Conservation (phyloP, 2,113 vertebrate species). For the Sula dactylatra region DNA sequence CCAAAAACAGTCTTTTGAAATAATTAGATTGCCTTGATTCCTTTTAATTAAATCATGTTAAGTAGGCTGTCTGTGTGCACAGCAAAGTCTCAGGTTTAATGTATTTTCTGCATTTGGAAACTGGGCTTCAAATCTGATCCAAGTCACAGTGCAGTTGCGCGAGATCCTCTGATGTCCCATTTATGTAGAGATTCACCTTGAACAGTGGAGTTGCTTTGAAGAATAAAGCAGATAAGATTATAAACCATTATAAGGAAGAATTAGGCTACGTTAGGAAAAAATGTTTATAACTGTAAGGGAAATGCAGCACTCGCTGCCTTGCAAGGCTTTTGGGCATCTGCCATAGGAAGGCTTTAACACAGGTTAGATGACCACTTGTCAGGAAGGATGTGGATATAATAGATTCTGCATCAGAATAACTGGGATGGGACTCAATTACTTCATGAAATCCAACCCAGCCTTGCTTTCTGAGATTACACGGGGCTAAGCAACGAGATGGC, state of each 20-base stretch:
- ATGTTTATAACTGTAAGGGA: accelerated
- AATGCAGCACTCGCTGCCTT: neutral
- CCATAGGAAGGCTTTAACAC: neutral
- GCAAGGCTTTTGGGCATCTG: neutral
- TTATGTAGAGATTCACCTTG: neutral
- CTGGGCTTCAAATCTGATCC: neutral
- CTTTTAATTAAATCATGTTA: conserved; percentile 12
- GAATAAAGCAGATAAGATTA: neutral
- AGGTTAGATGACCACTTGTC: neutral
- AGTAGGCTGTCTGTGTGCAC: neutral
- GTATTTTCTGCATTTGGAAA: neutral
- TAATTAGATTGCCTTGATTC: conserved; percentile 39
- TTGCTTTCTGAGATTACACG: accelerated
- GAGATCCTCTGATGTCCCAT: neutral
- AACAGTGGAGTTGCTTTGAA: neutral
- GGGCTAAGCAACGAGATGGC: neutral
- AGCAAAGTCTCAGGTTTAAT: neutral
- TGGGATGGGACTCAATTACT: neutral
- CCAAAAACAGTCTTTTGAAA: conserved; percentile 2
- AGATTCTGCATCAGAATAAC: neutral
- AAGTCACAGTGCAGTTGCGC: neutral
- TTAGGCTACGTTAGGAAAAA: neutral
- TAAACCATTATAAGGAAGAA: neutral
- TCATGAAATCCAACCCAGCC: neutral
- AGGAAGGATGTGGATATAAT: neutral